Evolutionary conservation across 2,888 invertebrate genomes (phyloP), one percentile per base, ranked within the genome.

Genomic region (Oxyteleia sp.): DNA sequence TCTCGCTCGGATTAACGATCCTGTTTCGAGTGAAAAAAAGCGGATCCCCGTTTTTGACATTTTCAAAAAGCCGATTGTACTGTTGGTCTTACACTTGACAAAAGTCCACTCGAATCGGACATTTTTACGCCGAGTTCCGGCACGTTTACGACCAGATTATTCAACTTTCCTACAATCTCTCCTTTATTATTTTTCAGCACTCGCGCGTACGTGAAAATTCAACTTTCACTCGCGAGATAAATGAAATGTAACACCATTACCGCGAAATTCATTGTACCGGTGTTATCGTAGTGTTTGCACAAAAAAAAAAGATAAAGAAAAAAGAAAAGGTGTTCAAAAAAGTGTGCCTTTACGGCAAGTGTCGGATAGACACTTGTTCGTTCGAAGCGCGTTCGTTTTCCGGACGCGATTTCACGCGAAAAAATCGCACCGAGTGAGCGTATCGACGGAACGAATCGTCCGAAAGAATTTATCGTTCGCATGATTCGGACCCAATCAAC

Each of bases 401-500:
- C 29, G 32, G 47, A 20, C 35, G 29, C 32, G 47, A 43, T 74
- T 64, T 55, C 59, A 35, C 57, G 72, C 47, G 45, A 61, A 79
- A 79, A 69, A 75, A 59, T 71, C 32, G 59, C 8, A 59, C 38
- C 47, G 55, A 76, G 72, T 47, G 81, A 76, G 78, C 76, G 51
- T 76, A 53, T 76, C 78, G 51, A 66, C 16, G 74, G 66, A 72
- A 74, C 81, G 76, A 82, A 84, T 80, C 45, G 51, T 61, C 57
- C 15, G 47, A 53, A 47, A 23, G 71, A 76, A 85, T 82, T 85
- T 82, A 79, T 80, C 72, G 69, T 85, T 78, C 79, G 83, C 69
- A 82, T 82, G 82, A 79, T 86, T 80, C 68, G 74, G 49, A 68
- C 53, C 82, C 71, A 85, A 84, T 85, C 85, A 82, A 87, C 84